phyloP scores from a whole-genome alignment of 2,113 vertebrate species.

The Porphyrio hochstetteri region DNA sequence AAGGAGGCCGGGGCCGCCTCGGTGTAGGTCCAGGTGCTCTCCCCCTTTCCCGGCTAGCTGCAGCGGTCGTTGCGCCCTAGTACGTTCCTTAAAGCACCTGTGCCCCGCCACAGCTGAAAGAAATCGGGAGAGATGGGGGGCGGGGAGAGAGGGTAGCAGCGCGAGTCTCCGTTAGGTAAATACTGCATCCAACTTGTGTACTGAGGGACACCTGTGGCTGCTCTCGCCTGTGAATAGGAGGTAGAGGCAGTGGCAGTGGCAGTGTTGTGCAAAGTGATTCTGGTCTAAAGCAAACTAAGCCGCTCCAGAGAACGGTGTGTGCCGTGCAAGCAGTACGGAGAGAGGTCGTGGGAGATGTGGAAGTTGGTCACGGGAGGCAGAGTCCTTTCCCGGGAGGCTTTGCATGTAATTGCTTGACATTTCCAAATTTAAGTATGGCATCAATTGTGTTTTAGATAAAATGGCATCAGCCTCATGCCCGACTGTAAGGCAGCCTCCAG shows the following conservation, averaged over 20 bases:
- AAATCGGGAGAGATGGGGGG: background rate
- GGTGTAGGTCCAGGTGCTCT: fast-evolving
- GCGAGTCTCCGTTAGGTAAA: fast-evolving
- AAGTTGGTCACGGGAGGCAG: background rate
- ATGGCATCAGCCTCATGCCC: background rate
- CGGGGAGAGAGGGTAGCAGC: fast-evolving
- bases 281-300: fast-evolving
- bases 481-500: background rate
- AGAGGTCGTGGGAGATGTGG: fast-evolving
- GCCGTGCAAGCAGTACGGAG: fast-evolving
- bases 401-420: background rate
- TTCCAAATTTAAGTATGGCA: background rate
- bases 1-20: background rate
- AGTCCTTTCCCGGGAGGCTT: background rate
- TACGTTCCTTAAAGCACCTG: background rate
- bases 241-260: background rate
- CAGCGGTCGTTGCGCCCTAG: background rate
- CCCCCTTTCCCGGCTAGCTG: fast-evolving
- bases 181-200: fast-evolving
- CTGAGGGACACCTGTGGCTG: fast-evolving
- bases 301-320: fast-evolving
- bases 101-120: background rate
- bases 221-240: fast-evolving
- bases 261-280: fast-evolving
- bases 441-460: fast-evolving